Conservation (phyloP, 2,888 invertebrate species). For the Yponomeuta cagnagella region DNA sequence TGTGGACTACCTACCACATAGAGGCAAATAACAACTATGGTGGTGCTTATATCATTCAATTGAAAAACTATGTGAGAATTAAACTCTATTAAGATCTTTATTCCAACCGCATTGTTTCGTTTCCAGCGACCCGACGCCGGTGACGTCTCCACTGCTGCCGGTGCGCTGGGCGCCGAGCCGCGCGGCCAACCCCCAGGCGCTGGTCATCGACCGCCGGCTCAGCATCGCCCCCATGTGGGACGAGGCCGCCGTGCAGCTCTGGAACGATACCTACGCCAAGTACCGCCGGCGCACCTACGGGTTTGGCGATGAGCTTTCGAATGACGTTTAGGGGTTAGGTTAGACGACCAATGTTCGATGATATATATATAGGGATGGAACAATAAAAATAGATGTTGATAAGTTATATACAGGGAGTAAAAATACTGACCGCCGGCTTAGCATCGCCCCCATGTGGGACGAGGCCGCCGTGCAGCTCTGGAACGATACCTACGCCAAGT, state of each 20-base stretch:
- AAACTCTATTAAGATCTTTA: too few relatives aligned
- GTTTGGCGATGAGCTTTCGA: constrained; percentile 18
- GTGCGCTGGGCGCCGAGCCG: constrained; percentile 56
- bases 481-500: constrained; percentile 58
- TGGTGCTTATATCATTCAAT: too few relatives aligned
- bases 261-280: constrained; percentile 59
- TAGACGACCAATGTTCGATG: too few relatives aligned
- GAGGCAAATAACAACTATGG: too few relatives aligned
- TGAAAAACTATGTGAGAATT: too few relatives aligned
- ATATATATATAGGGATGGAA: too few relatives aligned
- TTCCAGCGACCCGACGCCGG: constrained; percentile 63
- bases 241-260: constrained; percentile 40
- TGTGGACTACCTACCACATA: too few relatives aligned
- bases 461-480: constrained; percentile 44
- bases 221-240: constrained; percentile 55
- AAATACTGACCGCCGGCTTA: constrained; percentile 33
- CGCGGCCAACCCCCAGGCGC: constrained; percentile 46
- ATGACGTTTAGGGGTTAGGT: not conserved
- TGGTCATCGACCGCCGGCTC: constrained; percentile 48
- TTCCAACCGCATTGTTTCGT: not conserved
- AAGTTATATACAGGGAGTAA: too few relatives aligned
- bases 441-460: constrained; percentile 54
- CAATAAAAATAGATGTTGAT: too few relatives aligned
- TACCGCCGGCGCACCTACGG: constrained; percentile 43
- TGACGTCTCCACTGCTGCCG: constrained; percentile 39